Evolutionary conservation across 2,113 vertebrate species (phyloP).

Genomic region (Dissostichus mawsoni): DNA sequence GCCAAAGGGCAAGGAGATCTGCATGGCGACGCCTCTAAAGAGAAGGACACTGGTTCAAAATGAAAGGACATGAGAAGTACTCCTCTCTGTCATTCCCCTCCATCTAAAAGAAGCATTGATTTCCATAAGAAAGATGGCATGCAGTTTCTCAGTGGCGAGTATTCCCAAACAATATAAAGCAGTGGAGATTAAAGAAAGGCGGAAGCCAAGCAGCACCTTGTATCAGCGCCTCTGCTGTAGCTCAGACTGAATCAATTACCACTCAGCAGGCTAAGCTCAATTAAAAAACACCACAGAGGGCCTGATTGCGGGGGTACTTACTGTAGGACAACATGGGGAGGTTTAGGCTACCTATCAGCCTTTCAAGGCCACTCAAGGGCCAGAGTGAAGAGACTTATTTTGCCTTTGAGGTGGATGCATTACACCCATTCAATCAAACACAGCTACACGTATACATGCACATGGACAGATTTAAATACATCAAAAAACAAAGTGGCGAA

Average conservation of each 20-base stretch:
- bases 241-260: constrained; percentile 94
- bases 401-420: constrained; percentile 84
- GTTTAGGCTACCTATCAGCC: constrained; percentile 86
- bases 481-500: constrained; percentile 57
- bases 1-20: constrained; percentile 95
- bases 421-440: constrained; percentile 62
- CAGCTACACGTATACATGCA: constrained; percentile 11
- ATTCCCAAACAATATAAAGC: constrained; percentile 95
- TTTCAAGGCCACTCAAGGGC: constrained; percentile 85
- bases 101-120: constrained; percentile 90
- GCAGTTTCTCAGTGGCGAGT: constrained; percentile 94
- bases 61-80: constrained; percentile 88
- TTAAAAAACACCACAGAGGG: constrained; percentile 88
- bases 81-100: constrained; percentile 79
- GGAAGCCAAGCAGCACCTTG: constrained; percentile 90
- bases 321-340: constrained; percentile 86
- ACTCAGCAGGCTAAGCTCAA: constrained; percentile 88
- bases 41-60: constrained; percentile 93
- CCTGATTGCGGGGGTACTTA: constrained; percentile 84
- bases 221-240: constrained; percentile 89
- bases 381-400: constrained; percentile 83
- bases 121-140: constrained; percentile 99
- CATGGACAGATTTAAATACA: constrained; percentile 37
- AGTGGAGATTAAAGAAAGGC: constrained; percentile 91
- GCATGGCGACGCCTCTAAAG: constrained; percentile 93